Conservation (phyloP, 2,888 invertebrate genomes). For the Protodeltote pygarga region DNA sequence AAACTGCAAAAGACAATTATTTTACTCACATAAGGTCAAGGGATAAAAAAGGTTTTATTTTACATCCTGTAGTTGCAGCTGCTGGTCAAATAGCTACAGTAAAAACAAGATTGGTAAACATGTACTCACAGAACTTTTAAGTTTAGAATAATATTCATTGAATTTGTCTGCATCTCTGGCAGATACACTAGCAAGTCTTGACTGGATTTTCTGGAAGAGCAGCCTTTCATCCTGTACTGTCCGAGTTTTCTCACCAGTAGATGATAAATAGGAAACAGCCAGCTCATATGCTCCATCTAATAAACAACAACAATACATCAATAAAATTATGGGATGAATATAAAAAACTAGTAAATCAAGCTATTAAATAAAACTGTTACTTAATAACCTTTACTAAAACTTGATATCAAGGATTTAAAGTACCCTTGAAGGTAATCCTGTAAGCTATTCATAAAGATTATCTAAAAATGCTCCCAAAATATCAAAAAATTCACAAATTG, state of each 20-base stretch:
- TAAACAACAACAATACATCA: neutral
- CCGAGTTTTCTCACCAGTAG: conserved; percentile 66
- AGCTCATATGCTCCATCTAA: conserved; percentile 81
- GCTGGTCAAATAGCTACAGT: no score
- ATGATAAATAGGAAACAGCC: conserved; percentile 78
- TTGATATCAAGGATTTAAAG: conserved; percentile 54
- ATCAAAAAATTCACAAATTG: conserved; percentile 18
- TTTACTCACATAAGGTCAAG: neutral
- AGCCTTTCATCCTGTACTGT: conserved; percentile 72
- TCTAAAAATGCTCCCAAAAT: conserved; percentile 16
- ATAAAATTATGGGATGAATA: neutral
- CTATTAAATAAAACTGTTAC: neutral
- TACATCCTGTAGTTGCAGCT: no score
- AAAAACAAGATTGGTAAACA: no score
- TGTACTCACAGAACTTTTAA: conserved; percentile 78
- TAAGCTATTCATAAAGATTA: conserved; percentile 61
- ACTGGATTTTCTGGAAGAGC: conserved; percentile 77
- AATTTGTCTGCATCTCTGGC: conserved; percentile 78
- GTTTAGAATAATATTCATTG: conserved; percentile 77
- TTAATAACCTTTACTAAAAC: conserved; percentile 50
- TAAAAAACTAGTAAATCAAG: no score
- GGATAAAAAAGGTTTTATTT: neutral
- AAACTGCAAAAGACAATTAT: no score
- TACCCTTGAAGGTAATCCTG: conserved; percentile 68
- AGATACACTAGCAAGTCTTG: conserved; percentile 64